Evolutionary conservation across 1,140 invertebrate species (phyloP).

Genomic region (Caenorhabditis briggsae): DNA sequence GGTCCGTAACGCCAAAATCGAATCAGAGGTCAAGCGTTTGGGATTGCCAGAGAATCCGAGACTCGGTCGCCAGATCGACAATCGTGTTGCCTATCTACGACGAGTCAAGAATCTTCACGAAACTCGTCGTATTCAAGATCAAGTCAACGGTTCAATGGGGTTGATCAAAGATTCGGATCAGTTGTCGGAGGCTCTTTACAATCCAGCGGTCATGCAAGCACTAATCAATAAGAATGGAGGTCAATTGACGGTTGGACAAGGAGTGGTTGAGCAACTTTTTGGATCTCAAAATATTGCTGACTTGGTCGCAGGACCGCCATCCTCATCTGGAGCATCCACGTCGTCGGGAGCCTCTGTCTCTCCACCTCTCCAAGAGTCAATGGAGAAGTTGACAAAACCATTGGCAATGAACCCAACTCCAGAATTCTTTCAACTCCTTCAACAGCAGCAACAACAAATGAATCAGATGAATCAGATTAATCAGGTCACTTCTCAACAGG

Average conservation of each 20-base stretch:
- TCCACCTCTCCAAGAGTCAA: neutral
- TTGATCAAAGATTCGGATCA: neutral
- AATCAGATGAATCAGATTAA: neutral
- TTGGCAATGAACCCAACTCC: neutral
- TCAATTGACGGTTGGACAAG: conserved; percentile 13
- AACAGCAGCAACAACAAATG: neutral
- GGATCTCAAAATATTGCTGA: neutral
- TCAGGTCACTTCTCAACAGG: neutral
- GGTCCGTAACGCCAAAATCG: conserved; percentile 31
- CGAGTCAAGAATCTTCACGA: conserved; percentile 61
- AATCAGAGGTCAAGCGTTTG: conserved; percentile 56
- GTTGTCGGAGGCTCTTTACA: neutral
- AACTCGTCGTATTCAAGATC: conserved; percentile 45
- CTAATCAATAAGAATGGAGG: conserved; percentile 38
- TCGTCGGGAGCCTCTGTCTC: neutral
- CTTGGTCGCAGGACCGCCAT: neutral
- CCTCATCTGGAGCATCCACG: too few species aligned
- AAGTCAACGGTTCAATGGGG: neutral
- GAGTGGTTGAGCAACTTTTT: neutral
- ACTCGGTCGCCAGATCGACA: conserved; percentile 59
- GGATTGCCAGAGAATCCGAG: conserved; percentile 58
- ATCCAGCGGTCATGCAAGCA: conserved; percentile 17
- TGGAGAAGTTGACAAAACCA: neutral
- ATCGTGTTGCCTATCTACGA: conserved; percentile 57
- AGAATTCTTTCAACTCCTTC: conserved; percentile 18